Base-by-base conservation (phyloP, 2,797 vertebrate species). In the Acanthurus lineatus region DNA sequence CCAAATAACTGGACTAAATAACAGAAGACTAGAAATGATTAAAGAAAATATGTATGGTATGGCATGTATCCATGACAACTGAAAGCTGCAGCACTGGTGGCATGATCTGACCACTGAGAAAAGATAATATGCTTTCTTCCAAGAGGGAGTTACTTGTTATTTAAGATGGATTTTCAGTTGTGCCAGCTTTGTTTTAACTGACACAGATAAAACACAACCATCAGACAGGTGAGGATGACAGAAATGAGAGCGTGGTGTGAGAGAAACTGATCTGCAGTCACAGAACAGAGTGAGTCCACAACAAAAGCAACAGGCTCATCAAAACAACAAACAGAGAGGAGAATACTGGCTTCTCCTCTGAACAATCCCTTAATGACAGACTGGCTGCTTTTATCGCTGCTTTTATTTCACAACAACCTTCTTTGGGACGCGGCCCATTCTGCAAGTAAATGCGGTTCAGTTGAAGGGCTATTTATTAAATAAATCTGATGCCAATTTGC, bases 391-490 rank as follows among this genome's bases (percentile, higher is more conserved):
- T 79, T 82, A 16, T 58, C 60, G 51, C 70, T 42, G 74, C 47
- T 73, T 88, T 85, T 81, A 84, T 88, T 48, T 84, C 69, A 72
- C 73, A 67, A 49, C 63, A 86, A 58, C 58, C 71, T 52, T 80
- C 71, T 76, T 48, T 81, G 82, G 80, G 82, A 57, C 53, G 5
- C 9, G 25, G 79, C 35, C 76, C 72, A 67, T 72, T 90, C 82
- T 73, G 44, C 67, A 84, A 80, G 54, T 77, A 58, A 79, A 88
- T 76, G 61, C 45, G n/a, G 69, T 61, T 69, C 69, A 68, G 38
- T 32, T 84, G 64, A 80, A 82, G 67, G 73, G 66, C 57, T 83
- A 66, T 87, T 81, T 79, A 78, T 84, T 81, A 40, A 60, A 83
- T 60, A 56, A 53, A 84, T 76, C 2, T 68, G 69, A 71, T 83